phyloP scores from a whole-genome alignment of 92 coral and sea anemone genomes.

The Porites cylindrica region DNA sequence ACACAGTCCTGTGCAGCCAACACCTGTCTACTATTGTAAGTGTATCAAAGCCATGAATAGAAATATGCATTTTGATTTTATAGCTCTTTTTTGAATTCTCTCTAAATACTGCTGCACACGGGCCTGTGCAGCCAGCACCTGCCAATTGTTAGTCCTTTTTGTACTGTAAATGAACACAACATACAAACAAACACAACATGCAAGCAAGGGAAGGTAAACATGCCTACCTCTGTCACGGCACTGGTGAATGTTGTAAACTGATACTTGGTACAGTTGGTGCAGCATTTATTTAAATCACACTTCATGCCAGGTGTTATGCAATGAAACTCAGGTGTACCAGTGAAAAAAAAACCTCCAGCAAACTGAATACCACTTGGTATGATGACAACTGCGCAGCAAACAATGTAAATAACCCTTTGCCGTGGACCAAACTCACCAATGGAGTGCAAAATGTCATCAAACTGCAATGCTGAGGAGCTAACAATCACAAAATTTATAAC shows the following conservation, averaged over 20 bases:
- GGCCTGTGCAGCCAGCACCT: too few species aligned
- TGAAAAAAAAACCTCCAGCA: conserved; percentile 68
- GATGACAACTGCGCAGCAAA: conserved; percentile 58
- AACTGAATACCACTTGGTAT: conserved; percentile 72
- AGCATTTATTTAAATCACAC: conserved; percentile 69
- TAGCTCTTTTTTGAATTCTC: too few species aligned
- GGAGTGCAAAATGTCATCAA: conserved; percentile 68
- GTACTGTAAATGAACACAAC: too few species aligned
- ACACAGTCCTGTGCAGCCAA: too few species aligned
- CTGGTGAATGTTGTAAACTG: conserved; percentile 61
- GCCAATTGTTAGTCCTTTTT: too few species aligned
- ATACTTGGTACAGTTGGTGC: conserved; percentile 70
- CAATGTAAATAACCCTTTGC: conserved; percentile 52
- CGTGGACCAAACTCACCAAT: conserved; percentile 80
- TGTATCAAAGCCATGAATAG: too few species aligned
- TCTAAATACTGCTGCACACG: too few species aligned
- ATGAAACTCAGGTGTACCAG: conserved; percentile 66
- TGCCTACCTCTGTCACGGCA: conserved; percentile 72
- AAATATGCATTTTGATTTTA: too few species aligned
- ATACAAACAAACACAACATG: neutral
- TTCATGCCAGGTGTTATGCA: conserved; percentile 31
- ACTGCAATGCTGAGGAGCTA: conserved; percentile 21
- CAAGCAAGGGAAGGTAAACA: neutral
- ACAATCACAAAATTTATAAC: neutral
- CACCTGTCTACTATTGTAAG: too few species aligned